Evolutionary conservation across 30 jellyfish, hydroid and myxozoan genomes (phyloP).

Genomic region (Hydractinia symbiolongicarpus): DNA sequence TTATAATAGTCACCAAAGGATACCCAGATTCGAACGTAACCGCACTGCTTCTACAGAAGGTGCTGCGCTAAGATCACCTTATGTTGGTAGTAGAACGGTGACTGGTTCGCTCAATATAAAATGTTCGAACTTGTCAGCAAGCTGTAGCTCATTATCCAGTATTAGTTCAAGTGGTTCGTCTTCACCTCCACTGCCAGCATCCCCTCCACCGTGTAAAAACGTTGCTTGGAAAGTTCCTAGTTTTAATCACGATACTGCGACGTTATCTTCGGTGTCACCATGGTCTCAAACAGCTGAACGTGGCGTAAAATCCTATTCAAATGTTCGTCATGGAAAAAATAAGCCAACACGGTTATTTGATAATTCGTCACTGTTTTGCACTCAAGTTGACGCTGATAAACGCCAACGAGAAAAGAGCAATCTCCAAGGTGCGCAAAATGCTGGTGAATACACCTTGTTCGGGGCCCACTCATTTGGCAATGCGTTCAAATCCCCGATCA

Average conservation of each 20-base stretch:
- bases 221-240: conserved; percentile 31
- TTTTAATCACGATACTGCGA: background rate
- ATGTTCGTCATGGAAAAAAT: background rate
- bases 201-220: conserved; percentile 27
- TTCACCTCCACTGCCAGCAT: conserved; percentile 22
- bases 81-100: background rate
- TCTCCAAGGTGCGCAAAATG: background rate
- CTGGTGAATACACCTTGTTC: conserved; percentile 33
- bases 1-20: conserved; percentile 6
- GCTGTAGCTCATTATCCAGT: conserved; percentile 39
- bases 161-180: conserved; percentile 39
- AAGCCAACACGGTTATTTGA: background rate
- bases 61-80: background rate
- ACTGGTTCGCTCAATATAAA: background rate
- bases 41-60: background rate
- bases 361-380: conserved; percentile 37
- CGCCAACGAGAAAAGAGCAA: background rate
- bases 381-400: conserved; percentile 11
- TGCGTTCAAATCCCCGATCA: background rate
- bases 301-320: conserved; percentile 6
- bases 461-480: conserved; percentile 35
- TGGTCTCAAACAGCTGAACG: background rate
- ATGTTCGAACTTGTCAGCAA: conserved; percentile 18
- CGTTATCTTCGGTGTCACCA: background rate
- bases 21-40: conserved; percentile 24